Base-by-base conservation (phyloP, 2,113 vertebrate species). In the Dicentrarchus labrax region DNA sequence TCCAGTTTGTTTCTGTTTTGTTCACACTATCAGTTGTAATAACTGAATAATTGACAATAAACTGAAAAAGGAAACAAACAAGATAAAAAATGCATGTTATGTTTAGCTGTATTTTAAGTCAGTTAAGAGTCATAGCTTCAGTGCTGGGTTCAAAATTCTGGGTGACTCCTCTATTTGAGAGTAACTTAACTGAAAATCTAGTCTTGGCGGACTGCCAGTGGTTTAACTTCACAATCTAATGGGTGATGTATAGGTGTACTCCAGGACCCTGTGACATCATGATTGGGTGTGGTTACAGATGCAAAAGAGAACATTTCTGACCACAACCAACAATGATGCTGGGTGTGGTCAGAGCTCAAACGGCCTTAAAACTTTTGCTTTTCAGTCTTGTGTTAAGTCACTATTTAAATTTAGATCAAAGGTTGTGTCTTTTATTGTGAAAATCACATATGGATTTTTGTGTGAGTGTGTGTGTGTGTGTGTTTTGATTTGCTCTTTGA, bases 401-500 rank as follows among this genome's bases (percentile, higher is more conserved):
- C 22, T 38, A 4, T 39, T 24, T 13, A 21, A 1, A 24, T 45
- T 17, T 10, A 30, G 24, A 38, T 50, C 38, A 30, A 9, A 36
- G 19, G 19, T n/a, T 41, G 43, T 36, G 38, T 3, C n/a, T 53
- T 62, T 53, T 21, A 45, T 12, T 38, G 8, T 69, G 45, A 21
- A 36, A 61, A 53, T 1, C 5, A 19, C 15, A 21, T 2, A 8
- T 59, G 19, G 3, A 38, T 39, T 13, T 48, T 11, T 57, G 4
- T 30, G 30, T 30, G 2, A 30, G 30, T 6, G 19, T 22, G 19
- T 41, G 15, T 13, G 21, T 64, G 3, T 21, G 3, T 30, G 15
- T 39, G 15, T 38, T 61, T 47, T 76, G 39, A 7, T 70, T 70
- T 79, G 45, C 62, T 43, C 30, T 30, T 30, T 30, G n/a, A 67